Percentiles rank a stretch among this genome's conserved stretches.
Conservation (phyloP, 2,888 invertebrate species). For the Thereva unica region DNA sequence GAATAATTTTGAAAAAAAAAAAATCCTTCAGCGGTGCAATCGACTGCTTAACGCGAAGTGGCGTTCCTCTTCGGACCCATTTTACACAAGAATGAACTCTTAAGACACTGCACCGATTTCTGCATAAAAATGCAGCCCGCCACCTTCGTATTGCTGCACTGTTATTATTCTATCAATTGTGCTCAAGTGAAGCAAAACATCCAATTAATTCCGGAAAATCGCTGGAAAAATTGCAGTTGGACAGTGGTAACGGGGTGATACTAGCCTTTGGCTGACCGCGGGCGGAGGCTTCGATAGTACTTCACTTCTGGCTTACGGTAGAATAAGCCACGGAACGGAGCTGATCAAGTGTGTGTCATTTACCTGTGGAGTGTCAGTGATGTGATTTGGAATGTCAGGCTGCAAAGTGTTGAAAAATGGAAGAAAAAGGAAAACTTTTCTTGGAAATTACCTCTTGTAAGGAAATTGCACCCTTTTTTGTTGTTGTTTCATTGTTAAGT, state of each 20-base stretch:
- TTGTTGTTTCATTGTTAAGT: constrained; percentile 1
- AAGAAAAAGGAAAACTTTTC: constrained; percentile 14
- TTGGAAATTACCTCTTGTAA: constrained; percentile 31
- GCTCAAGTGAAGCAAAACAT: constrained; percentile 26
- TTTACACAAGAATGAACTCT: neutral
- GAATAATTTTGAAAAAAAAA: too few relatives aligned
- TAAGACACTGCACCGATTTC: constrained; percentile 4
- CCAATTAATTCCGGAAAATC: constrained; percentile 19
- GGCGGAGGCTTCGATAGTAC: neutral
- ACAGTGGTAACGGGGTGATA: neutral
- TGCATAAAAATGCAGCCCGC: neutral
- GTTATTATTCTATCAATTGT: constrained; percentile 18
- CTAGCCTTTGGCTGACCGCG: neutral
- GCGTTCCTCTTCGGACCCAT: too few relatives aligned
- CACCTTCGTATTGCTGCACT: constrained; percentile 9
- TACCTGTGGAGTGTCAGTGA: neutral
- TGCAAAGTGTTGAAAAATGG: constrained; percentile 29
- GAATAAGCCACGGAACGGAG: neutral
- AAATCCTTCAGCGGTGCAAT: too few relatives aligned
- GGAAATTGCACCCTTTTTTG: constrained; percentile 30
- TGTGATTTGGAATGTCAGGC: constrained; percentile 20
- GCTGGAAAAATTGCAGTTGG: neutral
- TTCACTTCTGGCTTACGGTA: too few relatives aligned
- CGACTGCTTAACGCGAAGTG: too few relatives aligned
- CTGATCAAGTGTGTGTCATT: constrained; percentile 12